These are phyloP conservation scores for Clinocottus analis DNA, from an alignment of 2,113 vertebrate species.

Conservation along the genomic window DNA sequence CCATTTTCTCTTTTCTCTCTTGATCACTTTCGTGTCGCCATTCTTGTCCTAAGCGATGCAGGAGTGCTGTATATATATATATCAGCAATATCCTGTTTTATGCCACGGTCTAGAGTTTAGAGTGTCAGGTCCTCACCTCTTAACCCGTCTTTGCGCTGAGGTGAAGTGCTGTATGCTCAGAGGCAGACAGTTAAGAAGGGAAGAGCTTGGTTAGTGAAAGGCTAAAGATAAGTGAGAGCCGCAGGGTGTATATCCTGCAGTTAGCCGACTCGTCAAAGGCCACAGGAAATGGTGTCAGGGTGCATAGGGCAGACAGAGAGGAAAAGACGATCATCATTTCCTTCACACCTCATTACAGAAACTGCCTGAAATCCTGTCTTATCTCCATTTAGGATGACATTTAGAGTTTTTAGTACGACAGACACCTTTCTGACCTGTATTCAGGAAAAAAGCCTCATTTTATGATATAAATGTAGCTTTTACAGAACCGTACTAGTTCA, in stretches of 20 bases:
- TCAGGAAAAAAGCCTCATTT: neutral
- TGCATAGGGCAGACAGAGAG: neutral
- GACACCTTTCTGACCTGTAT: too few species aligned
- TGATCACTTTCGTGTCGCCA: too few species aligned
- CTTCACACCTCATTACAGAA: neutral
- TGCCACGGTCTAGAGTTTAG: too few species aligned
- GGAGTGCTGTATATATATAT: too few species aligned
- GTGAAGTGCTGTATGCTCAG: neutral
- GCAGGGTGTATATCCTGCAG: neutral
- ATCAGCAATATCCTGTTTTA: too few species aligned
- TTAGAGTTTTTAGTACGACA: neutral
- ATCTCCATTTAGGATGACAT: neutral
- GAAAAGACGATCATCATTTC: neutral
- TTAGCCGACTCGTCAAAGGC: neutral
- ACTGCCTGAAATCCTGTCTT: neutral
- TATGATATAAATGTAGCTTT: too few species aligned
- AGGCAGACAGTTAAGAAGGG: neutral
- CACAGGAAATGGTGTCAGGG: neutral
- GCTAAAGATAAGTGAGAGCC: neutral
- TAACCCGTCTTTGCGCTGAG: too few species aligned
- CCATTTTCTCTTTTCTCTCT: too few species aligned
- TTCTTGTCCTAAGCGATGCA: too few species aligned
- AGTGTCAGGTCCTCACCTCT: too few species aligned
- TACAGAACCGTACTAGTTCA: neutral
- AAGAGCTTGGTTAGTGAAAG: neutral